Evolutionary conservation across 2,113 vertebrate genomes (phyloP), one percentile per base, ranked within the genome.

Genomic region (Catharus fuscescens): DNA sequence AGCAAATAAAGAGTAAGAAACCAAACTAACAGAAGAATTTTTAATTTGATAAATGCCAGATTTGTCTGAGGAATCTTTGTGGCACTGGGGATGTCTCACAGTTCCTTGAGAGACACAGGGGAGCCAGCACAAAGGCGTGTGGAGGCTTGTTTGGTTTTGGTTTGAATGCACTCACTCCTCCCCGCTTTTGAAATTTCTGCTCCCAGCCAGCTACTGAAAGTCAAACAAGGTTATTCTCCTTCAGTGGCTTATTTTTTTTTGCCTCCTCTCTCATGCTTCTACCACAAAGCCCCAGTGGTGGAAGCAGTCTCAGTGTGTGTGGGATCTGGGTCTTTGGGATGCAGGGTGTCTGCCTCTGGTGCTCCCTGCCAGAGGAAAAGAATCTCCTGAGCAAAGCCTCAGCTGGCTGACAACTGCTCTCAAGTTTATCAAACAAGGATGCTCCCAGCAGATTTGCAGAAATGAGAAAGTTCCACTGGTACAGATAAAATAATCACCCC

Each of bases 191-290:
- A 70, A 52, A 60, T 61, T 11, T 48, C 72, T 44, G 64, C 50
- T 86, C 69, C 72, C 0, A 77, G 59, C 50, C 93, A 90, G 62
- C 23, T 42, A 38, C 72, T 80, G 32, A 36, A 72, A 77, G 71
- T 72, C 72, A 92, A 42, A 72, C 60, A 70, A 86, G 65, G 56
- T 92, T 78, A 38, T 59, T 88, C 31, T 92, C 59, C 86, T 61
- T 67, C 65, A 48, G 38, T 26, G 31, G 5, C 14, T 82, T 59
- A 1, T 45, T 47, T 50, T 48, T 23, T 23, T 18, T 10, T 3
- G 3, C 10, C 14, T 47, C 28, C 31, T 53, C 34, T 59, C 71
- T 61, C 7, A 2, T 34, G 14, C 26, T 84, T n/a, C 32, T 23
- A 31, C 61, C 73, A 60, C 42, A 87, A 74, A 67, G 32, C 44